These are phyloP conservation scores for Scarus forsteni DNA, from an alignment of 2,797 vertebrate species.

Conservation along the genomic window DNA sequence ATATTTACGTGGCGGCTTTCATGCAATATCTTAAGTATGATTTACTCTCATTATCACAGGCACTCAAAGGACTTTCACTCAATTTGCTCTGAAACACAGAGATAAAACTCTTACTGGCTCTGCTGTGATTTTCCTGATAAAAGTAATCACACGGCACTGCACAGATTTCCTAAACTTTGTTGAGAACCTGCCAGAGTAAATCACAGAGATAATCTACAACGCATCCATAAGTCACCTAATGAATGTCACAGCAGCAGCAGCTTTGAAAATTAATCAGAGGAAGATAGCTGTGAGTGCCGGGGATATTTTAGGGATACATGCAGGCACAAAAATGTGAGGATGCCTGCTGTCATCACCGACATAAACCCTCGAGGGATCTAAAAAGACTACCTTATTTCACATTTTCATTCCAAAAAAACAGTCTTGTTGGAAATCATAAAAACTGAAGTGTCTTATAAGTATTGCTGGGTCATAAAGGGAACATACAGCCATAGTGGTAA, in stretches of 20 bases:
- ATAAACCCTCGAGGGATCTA: slow-evolving; percentile 26
- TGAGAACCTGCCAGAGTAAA: slow-evolving; percentile 15
- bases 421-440: slow-evolving; percentile 21
- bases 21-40: slow-evolving; percentile 21
- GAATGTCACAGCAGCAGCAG: slow-evolving; percentile 53
- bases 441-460: slow-evolving; percentile 19
- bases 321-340: slow-evolving; percentile 22
- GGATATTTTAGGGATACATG: slow-evolving; percentile 51
- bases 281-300: slow-evolving; percentile 23
- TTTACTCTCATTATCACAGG: slow-evolving; percentile 40
- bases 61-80: slow-evolving; percentile 31
- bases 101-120: slow-evolving; percentile 39
- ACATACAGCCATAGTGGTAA: slow-evolving; percentile 5
- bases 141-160: slow-evolving; percentile 29
- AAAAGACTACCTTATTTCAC: slow-evolving; percentile 28
- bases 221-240: slow-evolving; percentile 56
- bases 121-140: slow-evolving; percentile 46
- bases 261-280: slow-evolving; percentile 50
- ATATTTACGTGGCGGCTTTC: slow-evolving; percentile 32
- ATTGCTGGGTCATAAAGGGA: slow-evolving; percentile 5
- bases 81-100: slow-evolving; percentile 26
- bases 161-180: slow-evolving; percentile 31
- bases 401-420: slow-evolving; percentile 27
- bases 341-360: slow-evolving; percentile 20
- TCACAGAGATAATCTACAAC: slow-evolving; percentile 43